Base-by-base conservation (phyloP, 2,797 vertebrate species). In the Eleutherodactylus coqui region DNA sequence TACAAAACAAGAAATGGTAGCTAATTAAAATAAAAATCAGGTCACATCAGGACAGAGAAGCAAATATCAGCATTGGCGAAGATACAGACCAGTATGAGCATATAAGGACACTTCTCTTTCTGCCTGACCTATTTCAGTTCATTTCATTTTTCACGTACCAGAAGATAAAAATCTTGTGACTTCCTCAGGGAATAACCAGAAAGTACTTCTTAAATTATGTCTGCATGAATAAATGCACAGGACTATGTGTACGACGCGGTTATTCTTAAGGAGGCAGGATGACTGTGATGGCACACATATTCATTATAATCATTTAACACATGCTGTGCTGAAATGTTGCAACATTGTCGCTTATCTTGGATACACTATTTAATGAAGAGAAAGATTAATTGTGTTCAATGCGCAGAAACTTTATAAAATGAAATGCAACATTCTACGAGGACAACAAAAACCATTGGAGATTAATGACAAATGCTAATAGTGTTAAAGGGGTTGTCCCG, bases 61-160 rank as follows among this genome's bases (percentile, higher is more conserved):
- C 49, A 82, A 29, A 78, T 51, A 72, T 78, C 72, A 70, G 58
- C 79, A 75, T 45, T 69, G 72, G 75, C 60, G 21, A 53, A 86
- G 51, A 86, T 73, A 79, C 51, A 79, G 43, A 62, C 36, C 41
- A 78, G 64, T 73, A 47, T 75, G 38, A 64, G 49, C 82, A 75
- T 62, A 75, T 75, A 58, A 75, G 77, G 77, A 73, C 82, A 36
- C 55, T 75, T 84, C 58, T 75, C 69, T 87, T 87, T 87, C 86
- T 84, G 82, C 69, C 64, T 87, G 86, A 87, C 86, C 86, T 87
- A 84, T 84, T 87, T 87, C 69, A 75, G 82, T 62, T 79, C 86
- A 80, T 84, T 87, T 87, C 36, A 87, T 84, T 75, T 87, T 84
- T 75, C 82, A 87, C 55, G 69, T 79, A 75, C 76, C 51, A 87